Percentiles rank a stretch among this genome's conserved stretches.
phyloP scores from a whole-genome alignment of 1,140 invertebrate species.

The Drosophila azteca region DNA sequence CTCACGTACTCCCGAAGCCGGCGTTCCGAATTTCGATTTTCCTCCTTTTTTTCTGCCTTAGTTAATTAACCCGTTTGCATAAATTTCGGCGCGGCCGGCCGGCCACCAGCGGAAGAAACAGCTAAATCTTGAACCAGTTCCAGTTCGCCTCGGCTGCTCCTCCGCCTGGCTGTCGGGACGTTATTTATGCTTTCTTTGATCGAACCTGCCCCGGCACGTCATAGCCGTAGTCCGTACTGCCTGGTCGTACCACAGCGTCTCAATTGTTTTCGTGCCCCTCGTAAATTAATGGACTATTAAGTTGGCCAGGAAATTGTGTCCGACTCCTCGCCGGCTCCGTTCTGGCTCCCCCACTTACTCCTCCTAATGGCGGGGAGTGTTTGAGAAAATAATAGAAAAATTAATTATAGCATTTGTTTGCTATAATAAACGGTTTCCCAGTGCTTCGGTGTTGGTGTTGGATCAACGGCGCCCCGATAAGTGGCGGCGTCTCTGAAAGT shows the following conservation, averaged over 20 bases:
- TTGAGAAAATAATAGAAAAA: slow-evolving; percentile 69
- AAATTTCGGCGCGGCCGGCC: slow-evolving; percentile 53
- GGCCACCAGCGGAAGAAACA: slow-evolving; percentile 30
- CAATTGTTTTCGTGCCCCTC: slow-evolving; percentile 71
- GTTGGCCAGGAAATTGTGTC: slow-evolving; percentile 66
- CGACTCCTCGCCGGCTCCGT: slow-evolving; percentile 50
- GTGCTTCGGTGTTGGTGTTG: slow-evolving; percentile 34
- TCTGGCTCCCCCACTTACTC: slow-evolving; percentile 26
- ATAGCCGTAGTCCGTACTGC: slow-evolving; percentile 27
- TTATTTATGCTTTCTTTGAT: slow-evolving; percentile 83
- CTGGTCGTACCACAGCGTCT: slow-evolving; percentile 5
- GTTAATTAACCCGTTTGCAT: slow-evolving; percentile 82
- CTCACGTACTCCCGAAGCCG: slow-evolving; percentile 60
- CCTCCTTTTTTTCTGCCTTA: slow-evolving; percentile 31
- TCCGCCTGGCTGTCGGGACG: slow-evolving; percentile 37
- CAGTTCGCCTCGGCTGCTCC: slow-evolving; percentile 19
- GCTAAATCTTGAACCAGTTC: slow-evolving; percentile 50
- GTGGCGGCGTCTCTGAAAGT: slow-evolving; percentile 63
- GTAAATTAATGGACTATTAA: slow-evolving; percentile 77
- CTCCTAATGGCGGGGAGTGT: slow-evolving; percentile 37
- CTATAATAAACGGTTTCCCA: slow-evolving; percentile 65
- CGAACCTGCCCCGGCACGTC: slow-evolving; percentile 72
- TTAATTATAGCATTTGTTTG: slow-evolving; percentile 76
- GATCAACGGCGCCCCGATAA: slow-evolving; percentile 67
- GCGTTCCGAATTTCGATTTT: slow-evolving; percentile 60